Evolutionary conservation across 2,113 vertebrate species (phyloP).

Genomic region (Cariama cristata): DNA sequence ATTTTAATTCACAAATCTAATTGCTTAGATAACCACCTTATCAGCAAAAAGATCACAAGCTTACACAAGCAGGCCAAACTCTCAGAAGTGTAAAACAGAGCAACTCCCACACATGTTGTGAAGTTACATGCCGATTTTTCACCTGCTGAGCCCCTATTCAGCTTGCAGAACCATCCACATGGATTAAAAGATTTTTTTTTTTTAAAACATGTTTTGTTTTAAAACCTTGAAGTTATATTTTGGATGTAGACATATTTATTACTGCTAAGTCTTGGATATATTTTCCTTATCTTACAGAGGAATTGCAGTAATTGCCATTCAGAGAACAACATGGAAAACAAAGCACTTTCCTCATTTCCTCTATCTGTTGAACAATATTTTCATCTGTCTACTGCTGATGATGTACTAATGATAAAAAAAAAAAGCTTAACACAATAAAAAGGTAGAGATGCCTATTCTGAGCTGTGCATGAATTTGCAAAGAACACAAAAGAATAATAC

Average conservation of each 20-base stretch:
- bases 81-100: background rate
- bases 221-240: background rate
- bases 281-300: background rate
- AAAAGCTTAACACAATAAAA: background rate
- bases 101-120: background rate
- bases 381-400: background rate
- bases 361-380: background rate
- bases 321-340: background rate
- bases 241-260: background rate
- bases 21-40: background rate
- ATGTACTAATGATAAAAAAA: background rate
- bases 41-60: background rate
- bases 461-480: background rate
- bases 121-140: background rate
- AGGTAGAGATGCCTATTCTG: background rate
- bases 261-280: background rate
- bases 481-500: background rate
- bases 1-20: background rate
- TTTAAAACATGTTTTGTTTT: background rate
- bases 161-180: background rate
- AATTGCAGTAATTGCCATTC: background rate
- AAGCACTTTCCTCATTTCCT: background rate
- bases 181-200: background rate
- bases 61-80: background rate
- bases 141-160: background rate